Conservation (phyloP, 1,140 invertebrate species). For the Drosophila tropicalis region DNA sequence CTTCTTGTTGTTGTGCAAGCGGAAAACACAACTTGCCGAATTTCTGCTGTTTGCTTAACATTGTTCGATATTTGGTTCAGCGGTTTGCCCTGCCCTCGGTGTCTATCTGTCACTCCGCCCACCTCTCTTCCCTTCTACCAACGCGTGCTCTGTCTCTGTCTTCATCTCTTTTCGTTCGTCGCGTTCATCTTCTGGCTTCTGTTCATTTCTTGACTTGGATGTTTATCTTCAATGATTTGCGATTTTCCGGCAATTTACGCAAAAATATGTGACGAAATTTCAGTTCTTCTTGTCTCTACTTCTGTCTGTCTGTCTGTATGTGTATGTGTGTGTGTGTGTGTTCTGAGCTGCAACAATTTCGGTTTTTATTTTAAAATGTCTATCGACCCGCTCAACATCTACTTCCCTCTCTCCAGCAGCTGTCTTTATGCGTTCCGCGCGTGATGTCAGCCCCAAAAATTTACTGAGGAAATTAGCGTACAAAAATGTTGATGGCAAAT, state of each 20-base stretch:
- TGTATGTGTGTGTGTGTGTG: slow-evolving; percentile 33
- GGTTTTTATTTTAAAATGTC: slow-evolving; percentile 70
- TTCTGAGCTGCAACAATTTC: slow-evolving; percentile 72
- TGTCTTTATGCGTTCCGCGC: slow-evolving; percentile 71
- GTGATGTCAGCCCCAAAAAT: slow-evolving; percentile 75
- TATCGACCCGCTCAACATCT: slow-evolving; percentile 34
- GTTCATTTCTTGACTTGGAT: slow-evolving; percentile 79
- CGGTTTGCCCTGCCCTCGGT: slow-evolving; percentile 20
- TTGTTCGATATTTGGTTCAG: slow-evolving; percentile 77
- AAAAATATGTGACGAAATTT: slow-evolving; percentile 82
- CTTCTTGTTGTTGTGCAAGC: slow-evolving; percentile 47
- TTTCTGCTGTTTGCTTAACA: slow-evolving; percentile 74
- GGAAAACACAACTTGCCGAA: slow-evolving; percentile 64
- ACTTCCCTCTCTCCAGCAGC: not conserved
- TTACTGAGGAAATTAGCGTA: slow-evolving; percentile 76
- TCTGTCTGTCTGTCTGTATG: not conserved
- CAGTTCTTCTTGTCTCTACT: slow-evolving; percentile 16
- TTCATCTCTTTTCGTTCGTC: not conserved
- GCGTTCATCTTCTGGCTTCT: slow-evolving; percentile 49
- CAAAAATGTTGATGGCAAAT: slow-evolving; percentile 81
- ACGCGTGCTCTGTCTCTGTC: not conserved
- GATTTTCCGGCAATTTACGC: slow-evolving; percentile 81
- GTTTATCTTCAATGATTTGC: slow-evolving; percentile 81
- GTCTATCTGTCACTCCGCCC: not conserved
- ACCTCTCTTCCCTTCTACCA: slow-evolving; percentile 10